These are phyloP conservation scores for Nomada ferruginata DNA, from an alignment of 2,888 invertebrate genomes.

Conservation along the genomic window DNA sequence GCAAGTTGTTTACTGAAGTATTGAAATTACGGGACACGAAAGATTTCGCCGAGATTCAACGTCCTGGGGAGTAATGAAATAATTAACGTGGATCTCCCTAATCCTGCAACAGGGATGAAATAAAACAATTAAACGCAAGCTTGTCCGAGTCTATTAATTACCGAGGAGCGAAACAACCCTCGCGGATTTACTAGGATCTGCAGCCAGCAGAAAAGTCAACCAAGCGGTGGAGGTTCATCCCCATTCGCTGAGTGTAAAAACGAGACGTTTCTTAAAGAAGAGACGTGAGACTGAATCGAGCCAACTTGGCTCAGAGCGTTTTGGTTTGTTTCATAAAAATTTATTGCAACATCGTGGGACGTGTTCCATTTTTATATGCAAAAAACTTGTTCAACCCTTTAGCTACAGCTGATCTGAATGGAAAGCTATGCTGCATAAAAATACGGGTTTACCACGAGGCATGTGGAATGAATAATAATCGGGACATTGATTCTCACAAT, in stretches of 20 bases:
- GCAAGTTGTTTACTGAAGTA: not conserved
- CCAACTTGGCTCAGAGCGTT: not conserved
- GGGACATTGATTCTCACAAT: too few species aligned
- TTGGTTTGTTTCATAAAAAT: constrained; percentile 12
- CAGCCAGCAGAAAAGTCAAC: not conserved
- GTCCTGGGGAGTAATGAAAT: not conserved
- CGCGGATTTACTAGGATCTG: not conserved
- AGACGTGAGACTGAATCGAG: not conserved
- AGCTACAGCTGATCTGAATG: too few species aligned
- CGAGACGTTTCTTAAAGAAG: not conserved
- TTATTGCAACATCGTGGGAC: not conserved
- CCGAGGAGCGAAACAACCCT: not conserved
- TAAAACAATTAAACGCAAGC: constrained; percentile 7
- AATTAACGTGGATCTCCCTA: constrained; percentile 4
- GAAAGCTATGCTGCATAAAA: too few species aligned
- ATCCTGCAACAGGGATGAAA: constrained; percentile 13
- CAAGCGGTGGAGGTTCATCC: not conserved
- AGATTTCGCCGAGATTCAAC: not conserved
- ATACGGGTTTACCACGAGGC: too few species aligned
- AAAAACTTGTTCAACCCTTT: not conserved
- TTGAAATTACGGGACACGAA: not conserved
- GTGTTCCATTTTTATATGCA: not conserved
- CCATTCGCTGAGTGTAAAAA: not conserved
- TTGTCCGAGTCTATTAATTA: constrained; percentile 21
- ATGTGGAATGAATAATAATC: too few species aligned